phyloP scores from a whole-genome alignment of 2,113 vertebrate species.

The Bos taurus region DNA sequence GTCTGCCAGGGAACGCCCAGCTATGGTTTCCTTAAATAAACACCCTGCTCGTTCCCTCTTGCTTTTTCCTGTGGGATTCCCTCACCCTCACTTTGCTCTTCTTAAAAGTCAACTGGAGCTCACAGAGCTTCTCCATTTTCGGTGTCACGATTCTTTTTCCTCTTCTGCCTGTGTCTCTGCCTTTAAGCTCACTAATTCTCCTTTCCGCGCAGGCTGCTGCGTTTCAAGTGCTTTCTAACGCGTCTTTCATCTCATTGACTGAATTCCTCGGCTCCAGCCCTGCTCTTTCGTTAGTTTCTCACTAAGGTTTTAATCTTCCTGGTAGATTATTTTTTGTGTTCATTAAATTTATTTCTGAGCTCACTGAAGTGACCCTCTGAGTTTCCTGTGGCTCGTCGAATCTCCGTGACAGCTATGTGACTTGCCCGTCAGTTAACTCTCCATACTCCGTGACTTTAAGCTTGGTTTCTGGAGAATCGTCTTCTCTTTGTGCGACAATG shows the following conservation, averaged over 20 bases:
- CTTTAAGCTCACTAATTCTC: not conserved
- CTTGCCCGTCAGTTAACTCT: not conserved
- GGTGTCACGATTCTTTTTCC: accelerated
- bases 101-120: not conserved
- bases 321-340: not conserved
- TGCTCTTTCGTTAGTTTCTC: too few relatives aligned
- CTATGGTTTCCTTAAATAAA: not conserved
- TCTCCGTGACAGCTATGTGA: not conserved
- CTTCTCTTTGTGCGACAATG: not conserved
- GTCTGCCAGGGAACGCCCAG: not conserved
- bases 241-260: not conserved
- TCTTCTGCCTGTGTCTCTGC: not conserved
- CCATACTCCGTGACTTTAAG: not conserved
- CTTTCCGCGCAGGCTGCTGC: not conserved
- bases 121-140: accelerated
- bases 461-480: not conserved
- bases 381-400: not conserved
- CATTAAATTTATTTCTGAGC: not conserved
- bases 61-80: not conserved
- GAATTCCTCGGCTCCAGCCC: not conserved
- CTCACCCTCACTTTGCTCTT: not conserved
- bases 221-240: not conserved
- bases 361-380: not conserved
- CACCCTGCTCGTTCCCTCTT: not conserved
- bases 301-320: not conserved